Percentiles rank a stretch among this genome's conserved stretches.
Evolutionary conservation across 2,797 vertebrate genomes (phyloP).

Genomic region (Natrix natrix): DNA sequence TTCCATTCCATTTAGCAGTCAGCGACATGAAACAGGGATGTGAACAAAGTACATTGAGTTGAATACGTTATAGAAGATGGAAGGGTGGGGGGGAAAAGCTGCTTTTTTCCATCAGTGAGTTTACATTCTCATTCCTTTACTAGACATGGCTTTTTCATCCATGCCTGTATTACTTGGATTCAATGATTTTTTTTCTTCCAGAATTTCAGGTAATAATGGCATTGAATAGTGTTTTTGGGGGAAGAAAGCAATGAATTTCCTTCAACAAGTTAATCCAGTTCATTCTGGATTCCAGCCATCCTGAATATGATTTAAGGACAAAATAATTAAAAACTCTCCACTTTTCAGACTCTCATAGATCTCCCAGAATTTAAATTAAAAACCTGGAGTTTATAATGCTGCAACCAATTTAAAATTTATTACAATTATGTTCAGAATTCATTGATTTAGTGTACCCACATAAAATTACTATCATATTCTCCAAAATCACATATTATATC

Average conservation of each 20-base stretch:
- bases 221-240: not conserved
- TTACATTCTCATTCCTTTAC: not conserved
- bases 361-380: not conserved
- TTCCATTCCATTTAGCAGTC: not conserved
- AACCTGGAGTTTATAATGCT: constrained; percentile 5
- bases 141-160: not conserved
- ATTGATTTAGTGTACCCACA: not conserved
- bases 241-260: not conserved
- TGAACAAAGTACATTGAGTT: not conserved
- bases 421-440: not conserved
- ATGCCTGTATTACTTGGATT: not conserved
- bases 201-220: not conserved
- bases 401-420: constrained; percentile 9
- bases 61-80: not conserved
- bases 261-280: not conserved
- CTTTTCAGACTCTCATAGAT: not conserved
- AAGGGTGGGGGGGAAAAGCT: not conserved
- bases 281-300: not conserved
- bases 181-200: not conserved
- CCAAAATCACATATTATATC: not conserved
- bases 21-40: not conserved
- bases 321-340: not conserved
- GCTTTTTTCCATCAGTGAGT: not conserved
- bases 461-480: constrained; percentile 1
- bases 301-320: not conserved